These are phyloP conservation scores for Drosophila putrida DNA, from an alignment of 2,888 invertebrate species.

Conservation along the genomic window DNA sequence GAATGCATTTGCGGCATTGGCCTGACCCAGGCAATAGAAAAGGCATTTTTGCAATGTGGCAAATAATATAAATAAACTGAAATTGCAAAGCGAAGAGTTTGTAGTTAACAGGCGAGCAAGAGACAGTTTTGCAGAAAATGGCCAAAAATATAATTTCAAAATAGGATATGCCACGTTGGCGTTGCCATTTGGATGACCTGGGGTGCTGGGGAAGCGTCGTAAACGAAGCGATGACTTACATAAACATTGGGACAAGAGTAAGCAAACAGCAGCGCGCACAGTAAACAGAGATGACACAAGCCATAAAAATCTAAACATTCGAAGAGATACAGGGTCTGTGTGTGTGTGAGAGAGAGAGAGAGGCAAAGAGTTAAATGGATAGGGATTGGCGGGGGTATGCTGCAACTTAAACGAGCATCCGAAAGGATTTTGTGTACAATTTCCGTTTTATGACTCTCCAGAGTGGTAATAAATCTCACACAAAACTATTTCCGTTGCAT, in stretches of 20 bases:
- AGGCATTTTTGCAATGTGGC: conserved; percentile 64
- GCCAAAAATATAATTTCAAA: conserved; percentile 78
- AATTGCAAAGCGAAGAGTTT: conserved; percentile 78
- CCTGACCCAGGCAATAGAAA: conserved; percentile 50
- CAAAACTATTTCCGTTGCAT: conserved; percentile 85
- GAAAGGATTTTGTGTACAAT: conserved; percentile 85
- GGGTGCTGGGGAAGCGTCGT: conserved; percentile 55
- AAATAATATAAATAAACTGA: conserved; percentile 80
- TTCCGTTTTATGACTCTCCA: conserved; percentile 85
- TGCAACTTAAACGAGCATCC: conserved; percentile 81
- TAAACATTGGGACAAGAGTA: conserved; percentile 78
- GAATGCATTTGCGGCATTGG: conserved; percentile 51
- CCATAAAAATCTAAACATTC: conserved; percentile 76
- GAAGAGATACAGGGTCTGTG: conserved; percentile 1
- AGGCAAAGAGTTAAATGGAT: background rate
- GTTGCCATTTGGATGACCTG: conserved; percentile 10
- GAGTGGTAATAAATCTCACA: conserved; percentile 85
- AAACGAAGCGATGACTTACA: conserved; percentile 81
- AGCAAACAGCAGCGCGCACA: conserved; percentile 62
- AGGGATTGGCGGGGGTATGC: conserved; percentile 12
- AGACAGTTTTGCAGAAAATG: conserved; percentile 68
- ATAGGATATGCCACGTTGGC: conserved; percentile 61
- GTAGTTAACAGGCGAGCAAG: conserved; percentile 68
- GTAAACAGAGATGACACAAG: conserved; percentile 82
- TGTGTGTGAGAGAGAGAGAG: conserved; percentile 3